These are phyloP conservation scores for Cyclargus thomasi DNA, from an alignment of 1,140 invertebrate species.

Conservation along the genomic window DNA sequence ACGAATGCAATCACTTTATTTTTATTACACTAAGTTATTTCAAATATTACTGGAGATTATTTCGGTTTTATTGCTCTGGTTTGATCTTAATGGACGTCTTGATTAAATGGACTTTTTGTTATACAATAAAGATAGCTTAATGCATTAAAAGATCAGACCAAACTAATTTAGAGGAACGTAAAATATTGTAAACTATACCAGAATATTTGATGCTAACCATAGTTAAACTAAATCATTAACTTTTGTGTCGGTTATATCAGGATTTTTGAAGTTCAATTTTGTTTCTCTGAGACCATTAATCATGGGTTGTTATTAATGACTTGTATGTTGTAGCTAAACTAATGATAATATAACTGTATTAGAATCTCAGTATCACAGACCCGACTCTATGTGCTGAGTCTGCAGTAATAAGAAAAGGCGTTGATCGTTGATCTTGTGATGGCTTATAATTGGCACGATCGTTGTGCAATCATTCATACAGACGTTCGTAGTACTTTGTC, in stretches of 20 bases:
- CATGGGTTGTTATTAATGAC: not conserved
- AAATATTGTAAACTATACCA: too few relatives aligned
- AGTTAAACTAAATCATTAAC: not conserved
- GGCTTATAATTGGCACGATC: too few relatives aligned
- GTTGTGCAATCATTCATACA: too few relatives aligned
- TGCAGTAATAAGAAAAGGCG: too few relatives aligned
- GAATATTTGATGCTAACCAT: not conserved
- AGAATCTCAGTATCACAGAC: not conserved
- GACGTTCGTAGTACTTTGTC: too few relatives aligned
- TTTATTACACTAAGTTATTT: slow-evolving; percentile 8
- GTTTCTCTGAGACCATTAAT: not conserved
- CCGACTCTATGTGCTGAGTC: too few relatives aligned
- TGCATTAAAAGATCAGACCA: not conserved
- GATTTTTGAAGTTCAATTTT: not conserved
- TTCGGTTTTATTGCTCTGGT: not conserved
- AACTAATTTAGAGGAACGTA: not conserved
- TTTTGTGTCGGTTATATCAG: not conserved
- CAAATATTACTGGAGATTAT: not conserved
- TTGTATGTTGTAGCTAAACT: too few relatives aligned
- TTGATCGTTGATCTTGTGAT: too few relatives aligned
- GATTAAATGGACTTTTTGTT: not conserved
- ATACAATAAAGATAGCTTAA: not conserved
- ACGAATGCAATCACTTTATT: slow-evolving; percentile 18
- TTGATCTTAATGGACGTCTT: not conserved
- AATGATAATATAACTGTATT: not conserved